Evolutionary conservation across 2,113 vertebrate genomes (phyloP).

Genomic region (Amblyopsis rosae): DNA sequence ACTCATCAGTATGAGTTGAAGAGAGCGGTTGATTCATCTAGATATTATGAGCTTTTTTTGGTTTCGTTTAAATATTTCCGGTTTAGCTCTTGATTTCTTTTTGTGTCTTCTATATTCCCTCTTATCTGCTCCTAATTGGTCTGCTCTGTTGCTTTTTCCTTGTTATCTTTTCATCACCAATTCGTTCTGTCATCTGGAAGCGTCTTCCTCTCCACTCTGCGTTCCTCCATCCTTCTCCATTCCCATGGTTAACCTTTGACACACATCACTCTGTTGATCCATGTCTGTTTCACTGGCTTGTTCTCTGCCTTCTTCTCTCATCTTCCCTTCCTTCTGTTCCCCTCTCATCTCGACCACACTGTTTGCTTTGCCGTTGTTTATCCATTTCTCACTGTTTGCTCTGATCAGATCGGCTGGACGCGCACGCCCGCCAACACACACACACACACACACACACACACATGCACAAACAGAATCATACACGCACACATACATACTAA

Average conservation of each 20-base stretch:
- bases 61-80: slow-evolving; percentile 5
- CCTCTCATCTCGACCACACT: slow-evolving; percentile 40
- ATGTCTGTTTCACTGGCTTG: slow-evolving; percentile 24
- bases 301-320: slow-evolving; percentile 40
- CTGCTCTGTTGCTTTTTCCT: slow-evolving; percentile 25
- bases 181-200: slow-evolving; percentile 45
- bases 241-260: neutral
- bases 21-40: slow-evolving; percentile 37
- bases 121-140: slow-evolving; percentile 32
- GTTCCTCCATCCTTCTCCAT: slow-evolving; percentile 17
- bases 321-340: slow-evolving; percentile 30
- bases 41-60: slow-evolving; percentile 30
- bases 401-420: slow-evolving; percentile 66
- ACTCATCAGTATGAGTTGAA: slow-evolving; percentile 29
- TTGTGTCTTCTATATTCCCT: slow-evolving; percentile 21
- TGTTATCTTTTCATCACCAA: slow-evolving; percentile 38
- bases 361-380: slow-evolving; percentile 71
- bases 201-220: slow-evolving; percentile 15
- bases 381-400: slow-evolving; percentile 71
- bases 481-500: slow-evolving; percentile 50
- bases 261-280: slow-evolving; percentile 13
- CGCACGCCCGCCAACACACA: slow-evolving; percentile 5
- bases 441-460: slow-evolving; percentile 21
- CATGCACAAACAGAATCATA: neutral
- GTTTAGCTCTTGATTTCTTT: slow-evolving; percentile 31